These are phyloP conservation scores for Pocillopora meandrina DNA, from an alignment of 92 coral and sea anemone species.

Conservation along the genomic window DNA sequence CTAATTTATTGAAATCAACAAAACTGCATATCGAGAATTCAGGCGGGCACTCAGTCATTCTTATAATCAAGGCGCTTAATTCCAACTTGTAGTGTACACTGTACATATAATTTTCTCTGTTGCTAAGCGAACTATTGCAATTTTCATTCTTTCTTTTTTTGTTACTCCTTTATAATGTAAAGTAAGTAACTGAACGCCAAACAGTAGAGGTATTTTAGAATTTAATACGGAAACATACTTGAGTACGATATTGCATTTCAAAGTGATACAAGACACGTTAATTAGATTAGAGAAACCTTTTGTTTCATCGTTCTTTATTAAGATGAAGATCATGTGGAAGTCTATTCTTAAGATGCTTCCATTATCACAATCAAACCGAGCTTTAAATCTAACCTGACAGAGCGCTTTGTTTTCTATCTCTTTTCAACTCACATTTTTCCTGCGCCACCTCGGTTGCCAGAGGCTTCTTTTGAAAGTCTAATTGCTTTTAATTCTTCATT, in stretches of 20 bases:
- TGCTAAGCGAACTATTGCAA: slow-evolving; percentile 1
- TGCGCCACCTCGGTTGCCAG: slow-evolving; percentile 2
- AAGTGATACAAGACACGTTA: neutral
- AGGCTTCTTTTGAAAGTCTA: slow-evolving; percentile 29
- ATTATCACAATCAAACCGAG: slow-evolving; percentile 3
- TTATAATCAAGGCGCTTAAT: neutral
- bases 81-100: neutral
- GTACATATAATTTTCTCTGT: neutral
- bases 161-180: neutral
- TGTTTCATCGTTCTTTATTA: slow-evolving; percentile 27
- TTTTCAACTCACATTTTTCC: slow-evolving; percentile 9
- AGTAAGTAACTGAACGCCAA: slow-evolving; percentile 23
- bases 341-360: slow-evolving; percentile 16
- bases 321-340: slow-evolving; percentile 18
- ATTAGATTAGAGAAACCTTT: slow-evolving; percentile 25
- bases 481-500: slow-evolving; percentile 21
- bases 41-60: neutral
- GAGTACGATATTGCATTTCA: slow-evolving; percentile 28
- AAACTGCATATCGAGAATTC: too few relatives aligned
- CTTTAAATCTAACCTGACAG: neutral
- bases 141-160: neutral
- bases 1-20: too few relatives aligned
- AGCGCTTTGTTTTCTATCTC: slow-evolving; percentile 4
- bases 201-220: neutral
- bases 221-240: slow-evolving; percentile 1